Evolutionary conservation across 2,113 vertebrate genomes (phyloP), one percentile per base, ranked within the genome.

Genomic region (Trematomus loennbergii): DNA sequence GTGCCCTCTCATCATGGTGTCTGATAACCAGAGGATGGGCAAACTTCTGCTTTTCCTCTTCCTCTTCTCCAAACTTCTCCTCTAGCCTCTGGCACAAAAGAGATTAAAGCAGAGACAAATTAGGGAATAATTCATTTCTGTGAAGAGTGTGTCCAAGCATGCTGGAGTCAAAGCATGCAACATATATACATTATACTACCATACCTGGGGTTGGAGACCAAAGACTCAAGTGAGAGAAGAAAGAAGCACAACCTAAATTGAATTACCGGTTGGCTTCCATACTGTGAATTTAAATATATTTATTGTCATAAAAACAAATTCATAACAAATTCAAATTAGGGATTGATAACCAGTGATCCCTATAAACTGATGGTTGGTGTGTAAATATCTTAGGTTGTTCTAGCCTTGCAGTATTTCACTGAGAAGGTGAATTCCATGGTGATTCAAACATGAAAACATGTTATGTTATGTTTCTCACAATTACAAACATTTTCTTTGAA

Each of bases 21-120:
- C 95, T 95, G 86, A 98, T 63, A 1, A 98, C 81, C 45, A 95
- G 65, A 20, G 96, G 96, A 1, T 92, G 88, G 17, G 75, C 82
- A 3, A 72, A 5, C 45, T 74, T 85, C 61, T 82, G 40, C 17
- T 11, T 50, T 57, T 84, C 45, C 15, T 11, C 48, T 57, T 84
- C 45, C 15, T 58, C 62, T 16, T 53, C 16, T 16, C 71, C 87
- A 75, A 91, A 92, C 69, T 53, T 77, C 16, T 83, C 71, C 52
- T 71, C 20, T 6, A 95, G 45, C 20, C 45, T 90, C 94, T 95
- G 61, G 60, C n/a, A 83, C 18, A 57, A 36, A 63, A 22, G 3
- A 29, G 13, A 78, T 74, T 3, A 62, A 12, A 25, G 59, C 0
- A 55, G 4, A 58, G n/a, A 18, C 3, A 69, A 62, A 49, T 55